Percentiles rank a stretch among this genome's conserved stretches.
Conservation (phyloP, 1,140 invertebrate genomes). For the Oncopodura yosiiana region DNA sequence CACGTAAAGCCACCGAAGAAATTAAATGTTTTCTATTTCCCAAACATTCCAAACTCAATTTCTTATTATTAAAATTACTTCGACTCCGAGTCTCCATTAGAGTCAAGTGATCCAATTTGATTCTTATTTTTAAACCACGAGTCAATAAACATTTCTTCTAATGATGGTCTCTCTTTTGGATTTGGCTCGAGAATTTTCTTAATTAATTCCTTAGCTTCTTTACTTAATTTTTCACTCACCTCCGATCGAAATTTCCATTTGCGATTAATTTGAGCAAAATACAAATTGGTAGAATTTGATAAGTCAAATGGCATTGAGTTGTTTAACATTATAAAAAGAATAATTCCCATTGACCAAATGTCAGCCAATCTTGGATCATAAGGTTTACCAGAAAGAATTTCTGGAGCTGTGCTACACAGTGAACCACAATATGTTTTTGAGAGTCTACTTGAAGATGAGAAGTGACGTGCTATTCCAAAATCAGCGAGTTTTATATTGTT, state of each 20-base stretch:
- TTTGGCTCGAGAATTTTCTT: conserved; percentile 24
- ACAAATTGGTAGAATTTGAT: conserved; percentile 55
- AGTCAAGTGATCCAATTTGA: background rate
- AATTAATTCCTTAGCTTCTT: conserved; percentile 26
- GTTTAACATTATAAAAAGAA: conserved; percentile 62
- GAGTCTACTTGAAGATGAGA: conserved; percentile 45
- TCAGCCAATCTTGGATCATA: conserved; percentile 55
- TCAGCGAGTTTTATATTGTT: conserved; percentile 65
- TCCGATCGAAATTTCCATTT: conserved; percentile 56
- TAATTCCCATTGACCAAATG: conserved; percentile 58
- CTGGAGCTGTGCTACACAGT: conserved; percentile 58
- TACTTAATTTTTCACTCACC: conserved; percentile 36
- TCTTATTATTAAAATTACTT: no score
- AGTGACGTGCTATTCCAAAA: conserved; percentile 62
- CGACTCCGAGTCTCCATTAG: no score
- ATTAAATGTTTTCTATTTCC: no score
- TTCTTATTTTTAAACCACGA: conserved; percentile 19
- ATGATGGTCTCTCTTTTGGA: conserved; percentile 10
- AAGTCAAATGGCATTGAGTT: conserved; percentile 73
- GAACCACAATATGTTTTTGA: conserved; percentile 65
- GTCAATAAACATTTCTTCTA: conserved; percentile 23
- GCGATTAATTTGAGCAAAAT: conserved; percentile 55
- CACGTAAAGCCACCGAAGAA: no score
- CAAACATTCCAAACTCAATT: no score
- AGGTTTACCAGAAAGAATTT: conserved; percentile 53